Conservation (phyloP, 2,113 vertebrate genomes). For the Dipodomys ordii region DNA sequence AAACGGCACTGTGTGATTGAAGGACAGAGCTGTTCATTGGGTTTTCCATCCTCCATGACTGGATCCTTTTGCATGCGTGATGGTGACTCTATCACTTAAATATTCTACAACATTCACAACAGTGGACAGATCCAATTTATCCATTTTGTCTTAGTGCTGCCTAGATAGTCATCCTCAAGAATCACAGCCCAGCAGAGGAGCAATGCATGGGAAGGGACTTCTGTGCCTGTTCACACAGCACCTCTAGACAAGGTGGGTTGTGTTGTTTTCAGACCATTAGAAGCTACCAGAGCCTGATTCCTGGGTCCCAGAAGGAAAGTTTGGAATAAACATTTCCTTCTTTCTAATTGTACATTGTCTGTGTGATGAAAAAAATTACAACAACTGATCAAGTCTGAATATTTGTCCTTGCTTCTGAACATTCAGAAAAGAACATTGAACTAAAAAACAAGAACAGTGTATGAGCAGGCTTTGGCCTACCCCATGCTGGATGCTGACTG, state of each 20-base stretch:
- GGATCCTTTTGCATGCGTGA: neutral
- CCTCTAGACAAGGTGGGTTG: neutral
- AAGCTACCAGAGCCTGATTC: neutral
- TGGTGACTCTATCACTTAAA: neutral
- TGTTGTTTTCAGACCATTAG: neutral
- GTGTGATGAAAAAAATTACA: neutral
- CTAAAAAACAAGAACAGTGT: neutral
- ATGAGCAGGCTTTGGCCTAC: neutral
- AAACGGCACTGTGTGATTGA: neutral
- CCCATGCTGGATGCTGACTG: too few species aligned
- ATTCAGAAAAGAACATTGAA: neutral
- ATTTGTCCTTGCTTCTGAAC: neutral
- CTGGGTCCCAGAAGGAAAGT: neutral
- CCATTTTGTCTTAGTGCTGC: neutral
- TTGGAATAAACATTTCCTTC: neutral
- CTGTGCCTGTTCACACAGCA: too few species aligned
- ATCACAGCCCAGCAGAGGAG: neutral
- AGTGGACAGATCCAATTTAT: neutral
- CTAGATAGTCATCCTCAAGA: neutral
- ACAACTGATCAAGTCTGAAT: neutral
- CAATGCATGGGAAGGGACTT: too few species aligned
- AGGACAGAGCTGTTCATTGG: neutral
- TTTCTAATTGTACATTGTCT: neutral
- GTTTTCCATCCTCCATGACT: neutral
- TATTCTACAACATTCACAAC: neutral